A percentile compares a stretch with the other conserved stretches of the same genome.
Conservation (phyloP, 1,140 invertebrate species). For the Ctenoplectra terminalis region DNA sequence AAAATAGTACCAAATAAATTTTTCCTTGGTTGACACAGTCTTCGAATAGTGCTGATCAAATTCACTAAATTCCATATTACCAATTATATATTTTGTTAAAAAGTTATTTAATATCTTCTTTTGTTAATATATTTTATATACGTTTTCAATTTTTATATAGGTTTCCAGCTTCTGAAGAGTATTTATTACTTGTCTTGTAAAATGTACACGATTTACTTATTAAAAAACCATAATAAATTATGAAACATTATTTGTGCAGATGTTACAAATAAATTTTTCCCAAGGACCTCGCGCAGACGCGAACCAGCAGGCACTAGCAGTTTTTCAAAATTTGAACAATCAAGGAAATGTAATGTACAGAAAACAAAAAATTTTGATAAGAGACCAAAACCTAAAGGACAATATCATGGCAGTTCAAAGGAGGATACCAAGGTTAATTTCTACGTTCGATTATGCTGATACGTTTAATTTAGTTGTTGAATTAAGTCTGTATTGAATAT, state of each 20-base stretch:
- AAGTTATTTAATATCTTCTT: no score
- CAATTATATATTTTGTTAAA: no score
- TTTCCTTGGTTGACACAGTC: no score
- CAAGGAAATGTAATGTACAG: slow-evolving; percentile 85
- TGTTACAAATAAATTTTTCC: slow-evolving; percentile 85
- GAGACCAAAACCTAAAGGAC: slow-evolving; percentile 88
- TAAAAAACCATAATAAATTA: not conserved
- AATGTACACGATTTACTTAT: not conserved
- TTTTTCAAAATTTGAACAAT: slow-evolving; percentile 85
- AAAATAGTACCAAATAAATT: no score
- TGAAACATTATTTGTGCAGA: slow-evolving; percentile 77
- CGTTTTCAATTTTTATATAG: no score
- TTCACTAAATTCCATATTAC: no score
- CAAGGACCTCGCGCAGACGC: slow-evolving; percentile 85
- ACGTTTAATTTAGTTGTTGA: slow-evolving; percentile 1
- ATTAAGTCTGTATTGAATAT: slow-evolving; percentile 12
- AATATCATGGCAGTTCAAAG: slow-evolving; percentile 87
- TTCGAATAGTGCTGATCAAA: no score
- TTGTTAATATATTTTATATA: no score
- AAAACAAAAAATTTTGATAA: slow-evolving; percentile 88
- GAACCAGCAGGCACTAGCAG: slow-evolving; percentile 84
- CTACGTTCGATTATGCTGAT: not conserved
- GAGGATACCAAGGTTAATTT: slow-evolving; percentile 87
- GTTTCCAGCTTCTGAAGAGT: no score
- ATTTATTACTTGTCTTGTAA: no score